Percentiles rank a stretch among this genome's conserved stretches.
phyloP scores from a whole-genome alignment of 2,888 invertebrate species.

The Leistus spinibarbis region DNA sequence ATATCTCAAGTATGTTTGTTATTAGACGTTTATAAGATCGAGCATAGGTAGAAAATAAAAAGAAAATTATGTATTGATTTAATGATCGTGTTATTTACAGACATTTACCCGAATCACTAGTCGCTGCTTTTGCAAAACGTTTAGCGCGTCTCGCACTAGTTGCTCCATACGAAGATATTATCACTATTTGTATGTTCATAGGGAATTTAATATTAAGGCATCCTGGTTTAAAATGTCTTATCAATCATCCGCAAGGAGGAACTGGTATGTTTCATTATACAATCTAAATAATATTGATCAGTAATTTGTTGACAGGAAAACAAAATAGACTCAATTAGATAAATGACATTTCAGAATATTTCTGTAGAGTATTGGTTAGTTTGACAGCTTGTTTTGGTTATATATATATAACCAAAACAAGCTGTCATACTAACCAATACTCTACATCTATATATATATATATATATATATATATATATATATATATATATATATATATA shows the following conservation, averaged over 20 bases:
- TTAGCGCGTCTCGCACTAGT: slow-evolving; percentile 81
- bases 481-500: background rate
- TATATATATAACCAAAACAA: no score
- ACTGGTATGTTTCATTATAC: slow-evolving; percentile 28
- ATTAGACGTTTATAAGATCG: no score
- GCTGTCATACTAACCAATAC: no score
- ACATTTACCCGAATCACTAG: slow-evolving; percentile 87
- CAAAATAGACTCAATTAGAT: no score
- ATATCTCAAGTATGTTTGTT: no score
- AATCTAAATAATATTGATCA: no score
- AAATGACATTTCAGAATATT: no score
- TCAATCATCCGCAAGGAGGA: slow-evolving; percentile 61
- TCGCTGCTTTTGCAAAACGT: slow-evolving; percentile 92
- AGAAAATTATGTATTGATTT: background rate
- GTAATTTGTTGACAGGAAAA: no score
- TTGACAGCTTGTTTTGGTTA: no score
- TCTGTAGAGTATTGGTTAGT: no score
- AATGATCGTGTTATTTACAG: slow-evolving; percentile 57
- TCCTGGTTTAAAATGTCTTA: slow-evolving; percentile 75
- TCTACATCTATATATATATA: background rate
- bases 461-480: background rate
- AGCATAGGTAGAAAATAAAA: no score
- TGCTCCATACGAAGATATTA: slow-evolving; percentile 80
- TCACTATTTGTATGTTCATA: slow-evolving; percentile 79
- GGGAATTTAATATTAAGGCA: slow-evolving; percentile 85